These are phyloP conservation scores for Alexandromys fortis DNA, from an alignment of 2,113 vertebrate genomes.

Conservation along the genomic window DNA sequence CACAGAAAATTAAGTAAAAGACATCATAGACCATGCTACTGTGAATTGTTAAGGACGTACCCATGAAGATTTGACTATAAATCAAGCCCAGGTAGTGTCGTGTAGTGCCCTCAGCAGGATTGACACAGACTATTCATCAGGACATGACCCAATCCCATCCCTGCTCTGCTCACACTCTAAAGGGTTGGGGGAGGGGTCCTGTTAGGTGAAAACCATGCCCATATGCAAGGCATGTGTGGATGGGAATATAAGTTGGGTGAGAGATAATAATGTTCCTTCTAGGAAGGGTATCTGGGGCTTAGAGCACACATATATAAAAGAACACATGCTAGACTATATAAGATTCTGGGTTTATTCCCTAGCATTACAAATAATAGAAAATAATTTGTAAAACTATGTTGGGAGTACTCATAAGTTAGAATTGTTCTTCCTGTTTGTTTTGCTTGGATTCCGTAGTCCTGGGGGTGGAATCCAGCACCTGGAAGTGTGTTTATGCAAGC, in stretches of 20 bases:
- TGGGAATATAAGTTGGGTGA: not conserved
- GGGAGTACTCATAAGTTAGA: not conserved
- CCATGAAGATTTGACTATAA: not conserved
- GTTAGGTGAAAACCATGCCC: not conserved
- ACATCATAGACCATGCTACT: not conserved
- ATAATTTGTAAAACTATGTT: not conserved
- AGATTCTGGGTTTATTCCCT: not conserved
- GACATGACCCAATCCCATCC: not conserved
- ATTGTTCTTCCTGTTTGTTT: not conserved
- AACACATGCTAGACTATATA: not conserved
- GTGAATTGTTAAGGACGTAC: not conserved
- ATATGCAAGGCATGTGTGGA: not conserved
- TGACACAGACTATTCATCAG: rapidly evolving
- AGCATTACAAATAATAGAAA: not conserved
- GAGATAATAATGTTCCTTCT: not conserved
- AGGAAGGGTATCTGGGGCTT: not conserved
- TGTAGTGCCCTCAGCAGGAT: rapidly evolving
- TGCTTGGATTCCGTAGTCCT: not conserved
- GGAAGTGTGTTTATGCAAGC: not conserved
- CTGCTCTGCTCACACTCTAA: not conserved
- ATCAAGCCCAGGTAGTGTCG: not conserved
- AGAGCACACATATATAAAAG: too few relatives aligned
- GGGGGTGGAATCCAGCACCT: not conserved
- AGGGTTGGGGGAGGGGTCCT: not conserved
- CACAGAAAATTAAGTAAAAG: not conserved